A percentile compares a stretch with the other conserved stretches of the same genome.
phyloP scores from a whole-genome alignment of 2,888 invertebrate species.

The Melanotus villosus region DNA sequence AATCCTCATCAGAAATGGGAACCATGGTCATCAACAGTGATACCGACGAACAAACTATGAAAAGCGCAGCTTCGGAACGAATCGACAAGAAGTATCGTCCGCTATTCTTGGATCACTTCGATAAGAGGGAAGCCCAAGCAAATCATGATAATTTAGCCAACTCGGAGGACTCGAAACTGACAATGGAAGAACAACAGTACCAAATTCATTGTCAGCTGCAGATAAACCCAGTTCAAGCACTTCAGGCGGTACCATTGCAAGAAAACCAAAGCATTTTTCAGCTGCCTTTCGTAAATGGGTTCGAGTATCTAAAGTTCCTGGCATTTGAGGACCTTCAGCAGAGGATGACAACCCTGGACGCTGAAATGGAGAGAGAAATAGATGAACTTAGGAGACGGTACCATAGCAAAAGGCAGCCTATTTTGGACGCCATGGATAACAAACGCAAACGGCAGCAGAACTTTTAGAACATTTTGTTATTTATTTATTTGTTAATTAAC shows the following conservation, averaged over 20 bases:
- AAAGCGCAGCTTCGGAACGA: slow-evolving; percentile 88
- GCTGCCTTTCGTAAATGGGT: slow-evolving; percentile 86
- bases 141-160: slow-evolving; percentile 65
- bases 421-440: slow-evolving; percentile 97
- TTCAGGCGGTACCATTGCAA: slow-evolving; percentile 59
- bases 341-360: slow-evolving; percentile 92
- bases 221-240: slow-evolving; percentile 72
- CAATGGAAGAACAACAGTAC: slow-evolving; percentile 70
- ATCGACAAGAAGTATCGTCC: slow-evolving; percentile 85
- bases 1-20: slow-evolving; percentile 87
- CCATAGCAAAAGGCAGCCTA: slow-evolving; percentile 97
- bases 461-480: no score
- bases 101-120: slow-evolving; percentile 95
- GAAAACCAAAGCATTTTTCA: slow-evolving; percentile 73
- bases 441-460: slow-evolving; percentile 98
- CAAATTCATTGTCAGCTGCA: slow-evolving; percentile 75
- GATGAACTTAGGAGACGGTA: slow-evolving; percentile 94
- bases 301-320: slow-evolving; percentile 92
- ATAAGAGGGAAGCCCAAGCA: slow-evolving; percentile 87
- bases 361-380: slow-evolving; percentile 99
- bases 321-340: slow-evolving; percentile 93
- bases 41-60: slow-evolving; percentile 92
- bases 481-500: no score
- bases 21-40: slow-evolving; percentile 97
- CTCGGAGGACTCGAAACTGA: slow-evolving; percentile 52